Evolutionary conservation across 2,888 invertebrate species (phyloP), one percentile per base, ranked within the genome.

Genomic region (Drosophila colorata): DNA sequence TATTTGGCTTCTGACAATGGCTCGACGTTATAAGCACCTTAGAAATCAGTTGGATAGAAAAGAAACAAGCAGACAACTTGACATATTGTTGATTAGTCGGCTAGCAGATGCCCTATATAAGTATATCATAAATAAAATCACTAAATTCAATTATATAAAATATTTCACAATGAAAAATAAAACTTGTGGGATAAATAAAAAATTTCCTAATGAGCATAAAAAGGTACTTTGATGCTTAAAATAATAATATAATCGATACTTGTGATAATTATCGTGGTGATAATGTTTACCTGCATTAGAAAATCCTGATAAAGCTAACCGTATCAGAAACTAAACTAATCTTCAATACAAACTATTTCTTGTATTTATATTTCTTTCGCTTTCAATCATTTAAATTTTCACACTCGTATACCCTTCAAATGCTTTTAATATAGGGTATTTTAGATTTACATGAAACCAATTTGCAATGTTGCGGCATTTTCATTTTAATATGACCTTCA

Each of bases 401-500:
- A 2, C 6, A 28, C 25, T 28, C n/a, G n/a, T 20, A 40, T 0
- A 9, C 37, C 25, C 14, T 5, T 9, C 14, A 13, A n/a, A 9
- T 14, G 9, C 7, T 6, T 1, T n/a, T 5, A 20, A 3, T 40
- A 18, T 2, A 63, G 75, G 52, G 75, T 74, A 74, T 70, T 18
- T 16, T 1, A 56, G 66, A 74, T 66, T 43, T 63, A 64, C 71
- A 74, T 75, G 59, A 65, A 65, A 61, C 64, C 65, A 76, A 76
- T 78, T 74, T 69, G 47, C 66, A 58, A 70, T 64, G 63, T 74
- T 69, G 74, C 51, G 57, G 74, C 64, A 78, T 78, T 78, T 74
- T 78, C 72, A 67, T 78, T 69, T 65, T 61, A 59, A 65, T 63
- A 63, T 49, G 78, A 78, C 79, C 80, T 79, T 76, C 77, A 53